Percentiles rank a stretch among this genome's conserved stretches.
phyloP scores from a whole-genome alignment of 2,888 invertebrate genomes.

The Pemphredon lugubris region DNA sequence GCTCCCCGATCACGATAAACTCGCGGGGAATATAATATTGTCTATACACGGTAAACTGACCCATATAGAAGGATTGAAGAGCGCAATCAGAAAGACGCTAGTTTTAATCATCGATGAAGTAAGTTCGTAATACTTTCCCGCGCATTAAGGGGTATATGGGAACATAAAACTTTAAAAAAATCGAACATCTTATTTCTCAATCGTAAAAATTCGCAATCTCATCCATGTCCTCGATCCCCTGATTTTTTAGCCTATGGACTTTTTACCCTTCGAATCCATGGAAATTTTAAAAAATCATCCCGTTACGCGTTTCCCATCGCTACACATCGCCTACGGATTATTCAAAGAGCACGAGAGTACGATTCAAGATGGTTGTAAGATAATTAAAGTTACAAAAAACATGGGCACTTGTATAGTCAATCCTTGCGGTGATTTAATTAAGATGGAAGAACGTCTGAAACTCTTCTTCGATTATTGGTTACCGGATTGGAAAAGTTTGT shows the following conservation, averaged over 20 bases:
- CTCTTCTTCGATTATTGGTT: constrained; percentile 84
- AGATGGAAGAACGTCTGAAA: constrained; percentile 85
- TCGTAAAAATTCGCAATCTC: background rate
- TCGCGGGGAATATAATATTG: constrained; percentile 72
- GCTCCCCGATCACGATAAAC: constrained; percentile 74
- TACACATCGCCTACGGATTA: constrained; percentile 86
- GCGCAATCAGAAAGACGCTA: constrained; percentile 84
- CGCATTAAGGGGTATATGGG: too few relatives aligned
- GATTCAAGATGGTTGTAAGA: constrained; percentile 84
- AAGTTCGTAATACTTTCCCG: constrained; percentile 45
- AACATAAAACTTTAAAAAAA: too few relatives aligned
- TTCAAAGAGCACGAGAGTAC: constrained; percentile 84
- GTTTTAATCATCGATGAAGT: constrained; percentile 88
- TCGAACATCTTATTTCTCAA: too few relatives aligned
- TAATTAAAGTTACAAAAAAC: constrained; percentile 82
- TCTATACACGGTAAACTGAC: constrained; percentile 71
- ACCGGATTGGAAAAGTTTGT: constrained; percentile 84
- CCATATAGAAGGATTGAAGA: constrained; percentile 73
- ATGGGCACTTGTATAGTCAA: constrained; percentile 83
- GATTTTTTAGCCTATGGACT: constrained; percentile 85
- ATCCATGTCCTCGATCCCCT: constrained; percentile 21
- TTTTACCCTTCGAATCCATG: constrained; percentile 91
- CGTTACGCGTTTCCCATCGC: constrained; percentile 88
- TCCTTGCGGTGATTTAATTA: constrained; percentile 85
- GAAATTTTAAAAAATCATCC: constrained; percentile 86